Conservation (phyloP, 2,113 vertebrate genomes). For the Oryzias woworae region DNA sequence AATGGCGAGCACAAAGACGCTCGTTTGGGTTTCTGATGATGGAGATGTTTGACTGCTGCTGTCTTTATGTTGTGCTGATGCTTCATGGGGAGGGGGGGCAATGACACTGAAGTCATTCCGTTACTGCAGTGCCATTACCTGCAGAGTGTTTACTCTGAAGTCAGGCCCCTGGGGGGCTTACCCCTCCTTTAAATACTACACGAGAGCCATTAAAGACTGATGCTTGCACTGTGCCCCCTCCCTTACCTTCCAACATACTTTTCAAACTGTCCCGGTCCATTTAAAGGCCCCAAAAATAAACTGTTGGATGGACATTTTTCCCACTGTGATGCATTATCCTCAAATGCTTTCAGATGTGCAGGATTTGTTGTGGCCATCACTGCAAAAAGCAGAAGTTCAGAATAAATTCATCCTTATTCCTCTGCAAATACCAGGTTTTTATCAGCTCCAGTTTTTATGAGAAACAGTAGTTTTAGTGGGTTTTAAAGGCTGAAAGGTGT, state of each 20-base stretch:
- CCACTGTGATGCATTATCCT: conserved; percentile 2
- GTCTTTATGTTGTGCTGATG: conserved; percentile 7
- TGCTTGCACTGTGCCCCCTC: conserved; percentile 29
- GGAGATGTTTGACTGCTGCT: conserved; percentile 34
- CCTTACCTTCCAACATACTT: conserved; percentile 32
- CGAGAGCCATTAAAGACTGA: conserved; percentile 55
- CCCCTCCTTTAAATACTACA: conserved; percentile 54
- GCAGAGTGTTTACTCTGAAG: conserved; percentile 47
- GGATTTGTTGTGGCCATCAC: not conserved
- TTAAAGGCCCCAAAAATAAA: conserved; percentile 50
- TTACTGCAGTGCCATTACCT: conserved; percentile 53
- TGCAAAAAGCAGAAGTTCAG: too few species aligned
- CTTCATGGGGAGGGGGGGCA: conserved; percentile 14
- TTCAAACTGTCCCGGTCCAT: conserved; percentile 29
- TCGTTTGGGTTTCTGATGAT: not conserved
- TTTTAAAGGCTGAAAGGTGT: too few species aligned
- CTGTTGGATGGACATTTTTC: conserved; percentile 14
- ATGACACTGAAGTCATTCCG: conserved; percentile 16
- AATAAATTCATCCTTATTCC: too few species aligned
- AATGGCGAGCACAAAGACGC: not conserved
- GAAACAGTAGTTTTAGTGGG: too few species aligned
- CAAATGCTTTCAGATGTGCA: not conserved
- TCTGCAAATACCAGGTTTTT: too few species aligned
- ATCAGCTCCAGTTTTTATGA: too few species aligned
- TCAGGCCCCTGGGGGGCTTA: conserved; percentile 5